Evolutionary conservation across 1,140 invertebrate species (phyloP).

Genomic region (Micrasema longulum): DNA sequence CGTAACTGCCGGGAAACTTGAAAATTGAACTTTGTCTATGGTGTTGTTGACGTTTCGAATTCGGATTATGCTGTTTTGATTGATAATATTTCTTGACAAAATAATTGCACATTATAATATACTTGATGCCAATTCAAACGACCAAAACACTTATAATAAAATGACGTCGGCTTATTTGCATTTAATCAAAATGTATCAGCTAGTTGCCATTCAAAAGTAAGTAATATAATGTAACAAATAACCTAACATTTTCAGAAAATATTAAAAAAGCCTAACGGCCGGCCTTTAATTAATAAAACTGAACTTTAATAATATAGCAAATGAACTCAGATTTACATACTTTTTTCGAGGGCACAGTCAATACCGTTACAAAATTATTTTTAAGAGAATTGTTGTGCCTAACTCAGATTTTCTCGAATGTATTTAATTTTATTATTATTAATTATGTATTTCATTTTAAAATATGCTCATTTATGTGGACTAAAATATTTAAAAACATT

Average conservation of each 20-base stretch:
- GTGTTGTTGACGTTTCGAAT: no score
- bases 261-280: neutral
- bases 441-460: neutral
- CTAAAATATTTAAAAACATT: neutral
- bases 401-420: neutral
- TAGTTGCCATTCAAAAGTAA: constrained; percentile 18
- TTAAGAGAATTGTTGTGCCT: neutral
- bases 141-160: neutral
- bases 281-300: no score
- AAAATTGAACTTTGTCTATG: no score
- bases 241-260: neutral
- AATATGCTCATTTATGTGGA: neutral
- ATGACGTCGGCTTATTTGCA: constrained; percentile 19
- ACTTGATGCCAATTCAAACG: no score
- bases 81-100: no score
- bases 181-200: constrained; percentile 31
- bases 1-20: no score
- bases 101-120: no score
- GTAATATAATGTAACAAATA: neutral
- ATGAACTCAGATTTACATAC: neutral
- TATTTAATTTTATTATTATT: neutral
- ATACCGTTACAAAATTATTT: neutral
- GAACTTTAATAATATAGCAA: neutral
- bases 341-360: neutral
- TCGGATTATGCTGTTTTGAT: no score